Evolutionary conservation across 2,113 vertebrate species (phyloP).

Genomic region (Lagenorhynchus albirostris): DNA sequence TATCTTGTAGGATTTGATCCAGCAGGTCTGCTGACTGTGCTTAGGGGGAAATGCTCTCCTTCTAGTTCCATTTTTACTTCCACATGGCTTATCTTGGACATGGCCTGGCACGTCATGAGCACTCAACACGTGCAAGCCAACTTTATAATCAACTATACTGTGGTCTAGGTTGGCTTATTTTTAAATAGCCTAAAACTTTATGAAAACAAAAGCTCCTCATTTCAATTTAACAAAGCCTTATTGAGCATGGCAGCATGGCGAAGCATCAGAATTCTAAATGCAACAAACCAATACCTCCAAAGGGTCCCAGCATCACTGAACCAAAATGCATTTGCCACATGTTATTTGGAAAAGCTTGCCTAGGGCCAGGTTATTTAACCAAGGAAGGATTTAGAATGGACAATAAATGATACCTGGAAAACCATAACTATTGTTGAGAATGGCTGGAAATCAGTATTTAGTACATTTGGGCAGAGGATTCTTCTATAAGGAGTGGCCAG

Average conservation of each 20-base stretch:
- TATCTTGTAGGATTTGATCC: background rate
- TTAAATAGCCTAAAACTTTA: background rate
- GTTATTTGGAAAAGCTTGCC: background rate
- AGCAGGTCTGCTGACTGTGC: background rate
- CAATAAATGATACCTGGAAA: background rate
- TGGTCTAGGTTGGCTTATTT: conserved; percentile 19
- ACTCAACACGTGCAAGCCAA: background rate
- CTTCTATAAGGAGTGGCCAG: background rate
- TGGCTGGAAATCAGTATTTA: background rate
- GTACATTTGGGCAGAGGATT: background rate
- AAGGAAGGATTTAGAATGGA: background rate
- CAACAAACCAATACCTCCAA: background rate
- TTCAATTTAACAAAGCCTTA: background rate
- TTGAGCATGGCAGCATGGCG: background rate
- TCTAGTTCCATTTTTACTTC: background rate
- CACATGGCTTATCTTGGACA: background rate
- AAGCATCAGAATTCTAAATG: background rate
- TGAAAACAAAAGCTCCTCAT: background rate
- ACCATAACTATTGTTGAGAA: background rate
- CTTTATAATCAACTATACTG: background rate
- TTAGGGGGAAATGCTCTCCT: background rate
- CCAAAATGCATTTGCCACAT: background rate
- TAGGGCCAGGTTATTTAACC: background rate
- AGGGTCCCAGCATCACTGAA: background rate
- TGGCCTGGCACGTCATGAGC: background rate